phyloP scores from a whole-genome alignment of 2,888 invertebrate genomes.

The Meiosimyza decipiens region DNA sequence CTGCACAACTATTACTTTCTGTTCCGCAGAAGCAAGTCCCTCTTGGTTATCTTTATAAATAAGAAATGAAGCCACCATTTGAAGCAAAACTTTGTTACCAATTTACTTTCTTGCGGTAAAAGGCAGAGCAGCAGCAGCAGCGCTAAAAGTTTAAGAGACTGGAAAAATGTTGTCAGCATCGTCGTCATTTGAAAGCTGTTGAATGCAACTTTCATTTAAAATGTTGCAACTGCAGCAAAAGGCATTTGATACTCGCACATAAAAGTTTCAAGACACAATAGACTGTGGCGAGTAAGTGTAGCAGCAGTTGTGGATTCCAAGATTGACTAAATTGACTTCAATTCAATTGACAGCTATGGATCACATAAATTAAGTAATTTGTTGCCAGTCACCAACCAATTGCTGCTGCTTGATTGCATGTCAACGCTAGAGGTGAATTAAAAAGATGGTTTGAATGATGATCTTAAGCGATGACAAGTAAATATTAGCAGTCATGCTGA shows the following conservation, averaged over 20 bases:
- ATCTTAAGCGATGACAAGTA: no score
- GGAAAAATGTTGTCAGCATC: slow-evolving; percentile 1
- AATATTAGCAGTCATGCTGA: no score
- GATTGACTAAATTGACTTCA: not conserved
- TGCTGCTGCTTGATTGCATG: slow-evolving; percentile 8
- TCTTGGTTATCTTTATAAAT: no score
- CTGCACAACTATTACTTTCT: no score
- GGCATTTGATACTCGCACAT: not conserved
- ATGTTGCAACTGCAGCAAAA: slow-evolving; percentile 5
- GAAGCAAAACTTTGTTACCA: no score
- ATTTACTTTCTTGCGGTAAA: no score
- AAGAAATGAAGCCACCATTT: no score
- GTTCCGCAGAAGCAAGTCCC: no score
- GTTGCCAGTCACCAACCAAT: slow-evolving; percentile 3
- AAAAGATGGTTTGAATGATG: no score
- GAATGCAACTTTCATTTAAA: slow-evolving; percentile 28
- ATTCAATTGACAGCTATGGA: slow-evolving; percentile 19
- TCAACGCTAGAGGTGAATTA: not conserved
- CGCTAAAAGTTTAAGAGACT: not conserved
- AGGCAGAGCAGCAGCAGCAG: not conserved
- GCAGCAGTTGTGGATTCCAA: not conserved
- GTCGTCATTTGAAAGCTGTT: slow-evolving; percentile 23
- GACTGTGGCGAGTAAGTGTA: not conserved
- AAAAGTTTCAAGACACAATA: slow-evolving; percentile 3
- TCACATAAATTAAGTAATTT: slow-evolving; percentile 34